Conservation (phyloP, 2,113 vertebrate genomes). For the Nycticebus coucang region DNA sequence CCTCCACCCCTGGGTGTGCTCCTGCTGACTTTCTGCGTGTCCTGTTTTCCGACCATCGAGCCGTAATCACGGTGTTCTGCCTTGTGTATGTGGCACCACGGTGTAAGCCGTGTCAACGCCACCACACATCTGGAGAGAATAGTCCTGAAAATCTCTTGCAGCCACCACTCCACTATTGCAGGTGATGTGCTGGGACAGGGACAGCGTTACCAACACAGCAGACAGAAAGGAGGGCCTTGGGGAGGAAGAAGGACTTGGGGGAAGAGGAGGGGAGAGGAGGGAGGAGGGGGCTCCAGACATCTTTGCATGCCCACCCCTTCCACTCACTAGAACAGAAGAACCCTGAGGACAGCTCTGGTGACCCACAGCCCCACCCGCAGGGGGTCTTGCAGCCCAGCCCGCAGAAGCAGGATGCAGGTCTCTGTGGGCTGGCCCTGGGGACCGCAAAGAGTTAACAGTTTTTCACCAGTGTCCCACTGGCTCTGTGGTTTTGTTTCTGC, state of each 20-base stretch:
- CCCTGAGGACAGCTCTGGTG: not conserved
- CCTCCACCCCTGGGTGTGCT: fast-evolving
- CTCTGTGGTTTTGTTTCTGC: constrained; percentile 42
- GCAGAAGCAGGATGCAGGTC: fast-evolving
- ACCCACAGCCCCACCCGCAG: not conserved
- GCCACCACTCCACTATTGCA: fast-evolving
- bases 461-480: not conserved
- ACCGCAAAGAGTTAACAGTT: not conserved
- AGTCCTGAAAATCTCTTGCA: not conserved
- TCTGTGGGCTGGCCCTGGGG: not conserved
- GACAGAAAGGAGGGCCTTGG: no score
- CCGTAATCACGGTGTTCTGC: no score
- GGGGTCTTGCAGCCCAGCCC: not conserved
- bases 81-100: fast-evolving
- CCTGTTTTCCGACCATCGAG: fast-evolving
- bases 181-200: not conserved
- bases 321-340: not conserved
- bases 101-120: fast-evolving
- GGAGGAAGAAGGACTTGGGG: not conserved
- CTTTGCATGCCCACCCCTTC: not conserved
- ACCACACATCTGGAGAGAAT: not conserved
- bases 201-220: no score
- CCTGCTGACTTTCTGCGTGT: fast-evolving
- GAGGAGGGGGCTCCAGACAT: not conserved
- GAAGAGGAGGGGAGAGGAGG: not conserved